phyloP scores from a whole-genome alignment of 2,797 vertebrate species.

The Taeniopygia guttata region DNA sequence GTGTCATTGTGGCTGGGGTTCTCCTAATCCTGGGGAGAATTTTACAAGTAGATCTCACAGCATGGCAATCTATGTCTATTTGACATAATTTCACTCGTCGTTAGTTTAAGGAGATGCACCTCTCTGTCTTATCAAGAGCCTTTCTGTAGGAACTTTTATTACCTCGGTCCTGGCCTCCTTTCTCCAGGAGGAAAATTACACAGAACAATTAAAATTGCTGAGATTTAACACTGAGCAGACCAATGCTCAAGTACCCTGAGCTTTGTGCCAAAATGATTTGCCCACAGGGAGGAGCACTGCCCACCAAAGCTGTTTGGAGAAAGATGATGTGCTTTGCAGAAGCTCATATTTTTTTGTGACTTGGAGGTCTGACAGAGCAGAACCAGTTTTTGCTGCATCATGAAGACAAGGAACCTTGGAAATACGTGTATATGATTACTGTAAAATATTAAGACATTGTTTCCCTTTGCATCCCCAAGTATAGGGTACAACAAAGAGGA shows the following conservation, averaged over 20 bases:
- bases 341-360: background rate
- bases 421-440: background rate
- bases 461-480: background rate
- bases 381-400: background rate
- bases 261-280: background rate
- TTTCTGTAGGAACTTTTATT: background rate
- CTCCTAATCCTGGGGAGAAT: background rate
- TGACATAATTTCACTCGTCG: background rate
- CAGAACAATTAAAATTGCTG: background rate
- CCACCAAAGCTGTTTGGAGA: background rate
- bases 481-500: background rate
- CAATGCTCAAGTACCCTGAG: background rate
- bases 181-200: background rate
- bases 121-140: background rate
- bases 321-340: background rate
- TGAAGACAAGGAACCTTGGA: background rate
- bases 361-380: background rate
- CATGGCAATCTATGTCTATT: fast-evolving
- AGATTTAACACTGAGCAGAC: background rate
- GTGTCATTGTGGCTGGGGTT: background rate
- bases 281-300: fast-evolving
- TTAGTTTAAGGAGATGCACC: background rate
- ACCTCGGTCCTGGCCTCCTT: background rate
- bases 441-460: background rate
- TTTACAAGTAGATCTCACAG: background rate